A percentile compares a stretch with the other conserved stretches of the same genome.
These are phyloP conservation scores for Tyrannus savana DNA, from an alignment of 2,113 vertebrate genomes.

Conservation along the genomic window DNA sequence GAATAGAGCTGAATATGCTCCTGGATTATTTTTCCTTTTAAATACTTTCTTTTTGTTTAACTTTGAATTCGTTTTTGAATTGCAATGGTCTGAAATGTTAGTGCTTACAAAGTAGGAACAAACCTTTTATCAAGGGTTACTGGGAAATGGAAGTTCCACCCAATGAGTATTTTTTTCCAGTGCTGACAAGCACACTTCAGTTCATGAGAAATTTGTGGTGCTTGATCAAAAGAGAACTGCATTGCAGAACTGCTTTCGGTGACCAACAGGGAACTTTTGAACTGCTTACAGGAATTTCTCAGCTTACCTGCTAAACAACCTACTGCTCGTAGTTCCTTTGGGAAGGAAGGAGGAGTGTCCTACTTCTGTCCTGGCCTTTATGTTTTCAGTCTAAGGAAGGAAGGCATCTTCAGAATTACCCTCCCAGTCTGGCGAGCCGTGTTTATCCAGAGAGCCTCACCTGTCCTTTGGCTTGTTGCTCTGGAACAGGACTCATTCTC, in stretches of 20 bases:
- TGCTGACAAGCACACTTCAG: not conserved
- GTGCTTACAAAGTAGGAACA: not conserved
- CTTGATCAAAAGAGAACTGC: not conserved
- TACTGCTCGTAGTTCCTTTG: not conserved
- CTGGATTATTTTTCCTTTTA: not conserved
- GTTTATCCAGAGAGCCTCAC: not conserved
- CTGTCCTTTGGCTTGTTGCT: not conserved
- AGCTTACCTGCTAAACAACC: not conserved
- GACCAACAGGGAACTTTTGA: not conserved
- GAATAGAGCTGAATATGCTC: not conserved
- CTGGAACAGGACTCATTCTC: not conserved
- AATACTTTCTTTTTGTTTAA: not conserved
- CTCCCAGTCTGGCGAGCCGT: not conserved
- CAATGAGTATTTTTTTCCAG: conserved; percentile 14
- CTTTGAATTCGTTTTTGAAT: not conserved
- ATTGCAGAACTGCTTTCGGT: not conserved
- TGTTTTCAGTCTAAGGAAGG: not conserved
- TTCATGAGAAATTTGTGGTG: not conserved
- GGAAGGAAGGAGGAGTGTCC: not conserved
- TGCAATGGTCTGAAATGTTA: not conserved
- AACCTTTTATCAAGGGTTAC: not conserved
- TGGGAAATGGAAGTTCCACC: conserved; percentile 14
- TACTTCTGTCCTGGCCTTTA: not conserved
- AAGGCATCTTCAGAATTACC: not conserved
- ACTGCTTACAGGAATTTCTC: not conserved